Evolutionary conservation across 2,113 vertebrate genomes (phyloP).

Genomic region (Daboia siamensis): DNA sequence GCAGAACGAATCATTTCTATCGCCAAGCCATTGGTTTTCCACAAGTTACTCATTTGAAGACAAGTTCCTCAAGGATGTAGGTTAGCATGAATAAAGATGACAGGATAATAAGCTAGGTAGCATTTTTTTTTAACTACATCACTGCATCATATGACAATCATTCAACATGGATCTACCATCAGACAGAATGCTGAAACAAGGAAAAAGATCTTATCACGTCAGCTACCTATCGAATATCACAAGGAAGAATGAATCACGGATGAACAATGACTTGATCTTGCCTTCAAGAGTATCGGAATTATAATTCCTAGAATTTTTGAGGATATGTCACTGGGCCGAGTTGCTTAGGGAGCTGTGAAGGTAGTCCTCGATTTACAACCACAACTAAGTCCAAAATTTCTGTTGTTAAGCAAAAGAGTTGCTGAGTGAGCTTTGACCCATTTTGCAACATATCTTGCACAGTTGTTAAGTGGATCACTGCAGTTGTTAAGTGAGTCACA

Average conservation of each 20-base stretch:
- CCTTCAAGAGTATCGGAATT: not conserved
- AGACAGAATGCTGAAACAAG: not conserved
- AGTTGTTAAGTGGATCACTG: not conserved
- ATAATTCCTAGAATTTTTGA: not conserved
- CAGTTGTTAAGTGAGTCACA: not conserved
- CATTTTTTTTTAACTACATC: not conserved
- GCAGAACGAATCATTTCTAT: not conserved
- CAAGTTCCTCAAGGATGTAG: not conserved
- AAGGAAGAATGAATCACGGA: not conserved
- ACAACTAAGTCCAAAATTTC: not conserved
- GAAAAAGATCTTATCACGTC: not conserved
- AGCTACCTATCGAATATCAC: not conserved
- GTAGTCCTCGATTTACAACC: not conserved
- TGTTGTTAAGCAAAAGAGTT: not conserved
- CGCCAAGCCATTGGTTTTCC: not conserved
- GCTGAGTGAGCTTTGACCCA: not conserved
- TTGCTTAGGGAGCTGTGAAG: not conserved
- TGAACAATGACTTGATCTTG: not conserved
- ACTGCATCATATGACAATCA: not conserved
- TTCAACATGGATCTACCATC: not conserved
- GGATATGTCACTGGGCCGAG: too few species aligned
- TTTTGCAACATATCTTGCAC: not conserved
- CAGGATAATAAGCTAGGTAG: not conserved
- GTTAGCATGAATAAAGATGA: not conserved
- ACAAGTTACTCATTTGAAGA: not conserved